A percentile compares a stretch with the other conserved stretches of the same genome.
phyloP scores from a whole-genome alignment of 2,888 invertebrate genomes.

The Dicyrtomina minuta region DNA sequence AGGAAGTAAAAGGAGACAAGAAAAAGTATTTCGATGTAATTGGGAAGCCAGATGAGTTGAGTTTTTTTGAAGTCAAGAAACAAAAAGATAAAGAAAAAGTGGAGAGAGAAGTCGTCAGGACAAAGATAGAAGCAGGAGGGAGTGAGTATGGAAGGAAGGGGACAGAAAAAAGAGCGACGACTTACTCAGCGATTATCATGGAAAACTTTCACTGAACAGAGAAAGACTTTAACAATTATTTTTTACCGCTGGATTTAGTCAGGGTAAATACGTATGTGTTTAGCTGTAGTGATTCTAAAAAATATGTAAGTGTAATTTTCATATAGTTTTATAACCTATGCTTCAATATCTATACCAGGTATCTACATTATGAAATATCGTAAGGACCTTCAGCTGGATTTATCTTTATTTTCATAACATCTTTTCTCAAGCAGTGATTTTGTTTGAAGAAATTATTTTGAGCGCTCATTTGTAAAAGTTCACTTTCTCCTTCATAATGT shows the following conservation, averaged over 20 bases:
- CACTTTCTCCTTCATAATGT: not conserved
- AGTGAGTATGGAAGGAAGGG: not conserved
- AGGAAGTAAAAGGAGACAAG: too few species aligned
- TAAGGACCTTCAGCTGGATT: not conserved
- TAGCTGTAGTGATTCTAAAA: too few species aligned
- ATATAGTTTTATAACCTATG: too few species aligned
- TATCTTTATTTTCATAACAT: not conserved
- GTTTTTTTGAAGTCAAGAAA: not conserved
- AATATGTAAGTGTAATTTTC: too few species aligned
- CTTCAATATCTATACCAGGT: too few species aligned
- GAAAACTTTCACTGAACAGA: too few species aligned
- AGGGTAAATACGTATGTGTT: too few species aligned
- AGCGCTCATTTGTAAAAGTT: constrained; percentile 5
- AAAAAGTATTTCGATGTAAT: too few species aligned
- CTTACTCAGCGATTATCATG: too few species aligned
- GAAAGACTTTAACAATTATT: constrained; percentile 12
- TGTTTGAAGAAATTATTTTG: constrained; percentile 14
- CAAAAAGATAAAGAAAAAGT: not conserved
- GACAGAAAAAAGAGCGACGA: constrained; percentile 1
- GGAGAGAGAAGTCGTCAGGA: constrained; percentile 11
- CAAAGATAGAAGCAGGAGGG: constrained; percentile 14
- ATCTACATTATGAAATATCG: too few species aligned
- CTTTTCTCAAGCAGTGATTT: not conserved
- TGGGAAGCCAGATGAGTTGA: too few species aligned
- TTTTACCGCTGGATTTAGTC: constrained; percentile 3